phyloP scores from a whole-genome alignment of 2,797 vertebrate genomes.

The Linurgus olivaceus region DNA sequence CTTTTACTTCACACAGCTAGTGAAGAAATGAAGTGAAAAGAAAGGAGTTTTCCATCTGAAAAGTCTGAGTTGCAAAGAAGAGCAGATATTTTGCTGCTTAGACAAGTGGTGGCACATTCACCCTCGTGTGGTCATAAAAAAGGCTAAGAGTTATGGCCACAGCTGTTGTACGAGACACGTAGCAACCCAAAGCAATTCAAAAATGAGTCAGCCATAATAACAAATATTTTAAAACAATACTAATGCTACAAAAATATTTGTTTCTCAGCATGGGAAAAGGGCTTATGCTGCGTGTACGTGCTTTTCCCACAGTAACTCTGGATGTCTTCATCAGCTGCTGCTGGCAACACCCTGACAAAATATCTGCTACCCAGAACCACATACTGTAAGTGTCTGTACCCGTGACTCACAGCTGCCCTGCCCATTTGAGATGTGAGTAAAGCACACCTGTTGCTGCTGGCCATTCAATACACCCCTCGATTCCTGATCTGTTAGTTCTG shows the following conservation, averaged over 20 bases:
- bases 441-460: conserved; percentile 33
- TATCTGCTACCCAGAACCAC: background rate
- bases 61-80: background rate
- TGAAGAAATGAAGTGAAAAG: background rate
- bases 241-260: background rate
- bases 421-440: background rate
- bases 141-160: background rate
- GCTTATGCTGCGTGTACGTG: background rate
- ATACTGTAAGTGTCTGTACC: background rate
- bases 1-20: background rate
- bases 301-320: background rate
- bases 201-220: background rate
- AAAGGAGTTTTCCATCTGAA: background rate
- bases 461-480: background rate
- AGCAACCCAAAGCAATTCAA: background rate
- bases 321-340: conserved; percentile 17
- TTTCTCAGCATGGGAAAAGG: background rate
- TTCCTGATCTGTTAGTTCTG: background rate
- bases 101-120: background rate
- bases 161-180: background rate
- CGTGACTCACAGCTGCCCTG: conserved; percentile 19
- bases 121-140: background rate
- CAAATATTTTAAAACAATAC: background rate
- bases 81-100: background rate
- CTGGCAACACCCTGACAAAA: conserved; percentile 14